Base-by-base conservation (phyloP, 1,140 invertebrate species). In the Nasonia vitripennis region DNA sequence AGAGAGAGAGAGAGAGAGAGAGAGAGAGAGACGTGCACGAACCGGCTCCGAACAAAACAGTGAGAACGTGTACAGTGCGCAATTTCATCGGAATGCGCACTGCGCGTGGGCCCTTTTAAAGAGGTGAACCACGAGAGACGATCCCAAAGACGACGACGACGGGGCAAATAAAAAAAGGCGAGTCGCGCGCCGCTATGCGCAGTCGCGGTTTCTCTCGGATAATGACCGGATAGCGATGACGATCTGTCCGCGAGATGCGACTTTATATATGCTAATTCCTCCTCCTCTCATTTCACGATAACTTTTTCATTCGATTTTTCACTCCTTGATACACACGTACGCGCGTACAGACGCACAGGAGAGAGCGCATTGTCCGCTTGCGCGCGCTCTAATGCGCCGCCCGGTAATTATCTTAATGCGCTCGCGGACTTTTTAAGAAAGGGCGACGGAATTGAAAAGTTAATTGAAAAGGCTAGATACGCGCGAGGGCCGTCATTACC, bases 401-500 rank as follows among this genome's bases (percentile, higher is more conserved):
- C 31, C 73, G 55, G 51, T 31, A 83, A 83, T 83, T 78, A 83
- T 77, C 81, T 48, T 70, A 70, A 78, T 78, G 74, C 74, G n/a
- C 31, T 6, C n/a, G 74, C n/a, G 23, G 51, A 78, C 48, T 78
- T 55, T 78, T 78, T 78, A 71, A 71, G 14, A 74, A 37, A 83
- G 45, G 41, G 2, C 55, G 75, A 20, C 51, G 81, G 73, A 83
- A 84, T 84, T 78, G 83, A 84, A 78, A 78, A 84, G 83, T 84
- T 84, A 84, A 84, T 84, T 78, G 75, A 78, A 84, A 84, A 84
- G 83, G 34, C 73, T 78, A 45, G 55, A 68, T 34, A 20, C 55
- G 37, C 27, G 17, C 27, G 55, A 37, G 6, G n/a, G 34, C 37
- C 67, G 62, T 70, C 20, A 81, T 81, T 73, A 68, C 12, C 17